Evolutionary conservation across 2,113 vertebrate species (phyloP).

Genomic region (Eudyptes chrysolophus): DNA sequence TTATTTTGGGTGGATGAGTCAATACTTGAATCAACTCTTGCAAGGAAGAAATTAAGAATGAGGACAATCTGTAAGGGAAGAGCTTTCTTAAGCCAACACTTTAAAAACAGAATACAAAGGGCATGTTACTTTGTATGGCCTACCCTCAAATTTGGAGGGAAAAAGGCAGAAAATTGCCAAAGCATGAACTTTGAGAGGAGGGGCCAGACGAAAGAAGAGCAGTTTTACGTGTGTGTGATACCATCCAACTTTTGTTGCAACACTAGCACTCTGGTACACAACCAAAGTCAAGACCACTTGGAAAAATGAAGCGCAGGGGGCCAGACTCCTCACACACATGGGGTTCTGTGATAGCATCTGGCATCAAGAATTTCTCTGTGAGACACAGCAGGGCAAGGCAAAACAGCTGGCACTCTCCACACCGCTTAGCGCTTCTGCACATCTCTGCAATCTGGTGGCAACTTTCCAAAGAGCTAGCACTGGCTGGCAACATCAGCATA

Average conservation of each 20-base stretch:
- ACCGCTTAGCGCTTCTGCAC: rapidly evolving
- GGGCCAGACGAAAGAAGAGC: too few species aligned
- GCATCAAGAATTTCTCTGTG: neutral
- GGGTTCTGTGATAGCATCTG: neutral
- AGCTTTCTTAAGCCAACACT: neutral
- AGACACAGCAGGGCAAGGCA: neutral
- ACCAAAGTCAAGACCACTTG: neutral
- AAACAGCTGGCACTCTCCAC: neutral
- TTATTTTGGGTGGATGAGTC: conserved; percentile 1
- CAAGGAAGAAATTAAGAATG: conserved; percentile 1
- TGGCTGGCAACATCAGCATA: neutral
- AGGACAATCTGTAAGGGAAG: neutral
- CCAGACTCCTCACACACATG: neutral
- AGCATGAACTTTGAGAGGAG: neutral
- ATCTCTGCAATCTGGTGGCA: neutral
- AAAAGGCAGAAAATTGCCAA: neutral
- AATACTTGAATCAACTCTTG: neutral
- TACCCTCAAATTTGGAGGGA: neutral
- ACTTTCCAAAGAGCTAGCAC: neutral
- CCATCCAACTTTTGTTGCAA: neutral
- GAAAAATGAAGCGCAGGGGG: neutral
- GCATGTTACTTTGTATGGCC: neutral
- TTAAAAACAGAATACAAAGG: neutral
- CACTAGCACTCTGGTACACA: neutral
- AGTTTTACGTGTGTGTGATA: neutral